A percentile compares a stretch with the other conserved stretches of the same genome.
These are phyloP conservation scores for Eptatretus burgeri DNA, from an alignment of 2,113 vertebrate genomes.

Conservation along the genomic window DNA sequence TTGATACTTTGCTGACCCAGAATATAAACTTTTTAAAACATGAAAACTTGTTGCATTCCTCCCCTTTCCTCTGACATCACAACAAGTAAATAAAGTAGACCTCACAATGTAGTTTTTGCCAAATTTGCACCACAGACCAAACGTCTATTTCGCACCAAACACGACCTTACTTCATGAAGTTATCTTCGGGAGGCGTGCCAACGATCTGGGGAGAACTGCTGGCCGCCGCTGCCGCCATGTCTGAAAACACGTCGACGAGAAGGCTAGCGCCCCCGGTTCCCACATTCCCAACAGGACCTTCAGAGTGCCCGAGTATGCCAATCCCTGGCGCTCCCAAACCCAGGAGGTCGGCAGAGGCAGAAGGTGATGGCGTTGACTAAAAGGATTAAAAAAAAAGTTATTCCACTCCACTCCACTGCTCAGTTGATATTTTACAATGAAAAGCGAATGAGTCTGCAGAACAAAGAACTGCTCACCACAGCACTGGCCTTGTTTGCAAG, in stretches of 20 bases:
- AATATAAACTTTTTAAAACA: too few species aligned
- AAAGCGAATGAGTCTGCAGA: neutral
- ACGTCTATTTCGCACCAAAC: too few species aligned
- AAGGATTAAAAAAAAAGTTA: slow-evolving; percentile 7
- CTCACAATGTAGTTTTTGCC: too few species aligned
- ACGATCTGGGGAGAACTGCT: slow-evolving; percentile 15
- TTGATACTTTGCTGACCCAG: too few species aligned
- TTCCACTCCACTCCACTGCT: too few species aligned
- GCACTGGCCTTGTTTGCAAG: slow-evolving; percentile 26
- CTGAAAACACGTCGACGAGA: slow-evolving; percentile 58
- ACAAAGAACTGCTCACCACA: slow-evolving; percentile 21
- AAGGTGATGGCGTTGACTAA: slow-evolving; percentile 60
- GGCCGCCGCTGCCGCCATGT: slow-evolving; percentile 18
- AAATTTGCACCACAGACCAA: too few species aligned
- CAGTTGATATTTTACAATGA: neutral
- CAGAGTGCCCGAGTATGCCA: slow-evolving; percentile 34
- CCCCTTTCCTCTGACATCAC: too few species aligned
- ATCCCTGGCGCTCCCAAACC: slow-evolving; percentile 40
- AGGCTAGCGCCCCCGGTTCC: slow-evolving; percentile 25
- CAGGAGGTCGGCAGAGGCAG: slow-evolving; percentile 49
- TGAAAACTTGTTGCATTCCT: too few species aligned
- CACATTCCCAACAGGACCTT: slow-evolving; percentile 17
- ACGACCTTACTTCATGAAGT: slow-evolving; percentile 39
- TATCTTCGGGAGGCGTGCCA: slow-evolving; percentile 23
- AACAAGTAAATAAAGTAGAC: too few species aligned